Percentiles rank a stretch among this genome's conserved stretches.
phyloP scores from a whole-genome alignment of 2,113 vertebrate species.

The Pachycephala philippinensis region DNA sequence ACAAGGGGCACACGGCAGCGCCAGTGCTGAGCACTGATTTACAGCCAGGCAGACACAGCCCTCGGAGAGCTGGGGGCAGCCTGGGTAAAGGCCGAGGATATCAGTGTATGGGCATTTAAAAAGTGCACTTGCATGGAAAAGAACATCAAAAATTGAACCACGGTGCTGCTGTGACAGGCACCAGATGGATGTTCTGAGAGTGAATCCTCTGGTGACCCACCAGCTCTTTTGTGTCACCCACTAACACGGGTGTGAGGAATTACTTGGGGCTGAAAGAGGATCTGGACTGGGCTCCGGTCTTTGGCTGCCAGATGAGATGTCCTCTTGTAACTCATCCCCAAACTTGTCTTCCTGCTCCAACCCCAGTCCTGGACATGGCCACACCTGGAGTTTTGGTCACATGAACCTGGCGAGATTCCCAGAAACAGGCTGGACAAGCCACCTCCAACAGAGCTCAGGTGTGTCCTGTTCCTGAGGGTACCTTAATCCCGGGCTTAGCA shows the following conservation, averaged over 20 bases:
- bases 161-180: background rate
- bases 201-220: background rate
- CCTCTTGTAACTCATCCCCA: background rate
- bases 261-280: background rate
- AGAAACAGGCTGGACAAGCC: background rate
- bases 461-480: background rate
- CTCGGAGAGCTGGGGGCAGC: background rate
- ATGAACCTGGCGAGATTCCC: background rate
- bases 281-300: background rate
- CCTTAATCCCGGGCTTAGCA: background rate
- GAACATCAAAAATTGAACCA: background rate
- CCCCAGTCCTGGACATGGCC: background rate
- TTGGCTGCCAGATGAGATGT: fast-evolving
- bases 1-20: background rate
- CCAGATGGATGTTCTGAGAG: background rate
- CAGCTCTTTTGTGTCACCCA: background rate
- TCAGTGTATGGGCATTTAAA: fast-evolving
- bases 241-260: fast-evolving
- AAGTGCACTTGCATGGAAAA: background rate
- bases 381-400: background rate
- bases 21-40: conserved; percentile 1
- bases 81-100: background rate
- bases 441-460: background rate
- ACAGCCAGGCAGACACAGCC: background rate
- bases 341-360: background rate